Base-by-base conservation (phyloP, 2,797 vertebrate species). In the Rhadinocentrus ornatus region DNA sequence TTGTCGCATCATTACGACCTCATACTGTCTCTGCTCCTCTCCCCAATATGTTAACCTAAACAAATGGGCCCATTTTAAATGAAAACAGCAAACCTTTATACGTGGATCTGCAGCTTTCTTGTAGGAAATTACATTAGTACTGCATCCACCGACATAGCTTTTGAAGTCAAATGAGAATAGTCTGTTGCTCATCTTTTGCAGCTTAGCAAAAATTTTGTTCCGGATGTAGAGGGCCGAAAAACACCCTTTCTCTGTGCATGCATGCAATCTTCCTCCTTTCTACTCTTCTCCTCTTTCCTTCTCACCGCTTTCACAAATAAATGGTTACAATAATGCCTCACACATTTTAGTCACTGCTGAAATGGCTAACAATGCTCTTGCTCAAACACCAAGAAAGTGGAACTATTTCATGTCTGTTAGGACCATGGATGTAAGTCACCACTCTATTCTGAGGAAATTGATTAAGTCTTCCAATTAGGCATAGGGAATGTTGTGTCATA, bases 391-490 rank as follows among this genome's bases (percentile, higher is more conserved):
- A 71, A 63, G 69, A 80, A 79, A 78, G 76, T 20, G 27, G 71
- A 73, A 83, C 87, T 88, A 85, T 89, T 87, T 84, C 81, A 75
- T 48, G 70, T 67, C 68, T 13, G 32, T 65, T 68, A 34, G 27
- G 75, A 69, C 86, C 77, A 58, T 69, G 75, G 69, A 86, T 89
- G 68, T 63, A 70, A 86, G 77, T 87, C 79, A 68, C 68, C 68
- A 39, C 75, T 79, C 77, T 87, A 81, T 89, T 89, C 84, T 66
- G 63, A 81, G 73, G 78, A 84, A 90, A 88, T 91, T 89, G 88
- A 92, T 92, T 89, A 90, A 88, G 67, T 72, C 75, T 76, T 89
- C 89, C 91, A 92, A 88, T 94, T 92, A 91, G 85, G 80, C 82
- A 77, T 76, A 71, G 82, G 83, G 81, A 91, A 89, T 89, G 89